A percentile compares a stretch with the other conserved stretches of the same genome.
These are phyloP conservation scores for Odobenus rosmarus DNA, from an alignment of 2,113 vertebrate genomes.

Conservation along the genomic window DNA sequence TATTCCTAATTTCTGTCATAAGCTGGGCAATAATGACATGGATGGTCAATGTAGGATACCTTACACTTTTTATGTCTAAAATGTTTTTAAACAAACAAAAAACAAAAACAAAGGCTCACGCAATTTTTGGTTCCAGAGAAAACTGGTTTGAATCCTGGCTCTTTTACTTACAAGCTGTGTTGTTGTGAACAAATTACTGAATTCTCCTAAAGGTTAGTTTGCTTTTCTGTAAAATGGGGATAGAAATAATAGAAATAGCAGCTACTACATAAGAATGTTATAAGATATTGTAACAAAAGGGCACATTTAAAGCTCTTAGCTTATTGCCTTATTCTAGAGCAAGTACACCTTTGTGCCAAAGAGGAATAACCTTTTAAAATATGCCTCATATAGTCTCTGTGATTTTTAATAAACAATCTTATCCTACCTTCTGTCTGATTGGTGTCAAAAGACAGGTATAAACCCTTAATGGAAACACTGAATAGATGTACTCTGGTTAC, in stretches of 20 bases:
- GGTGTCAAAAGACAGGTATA: not conserved
- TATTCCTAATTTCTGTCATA: not conserved
- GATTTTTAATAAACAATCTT: slow-evolving; percentile 11
- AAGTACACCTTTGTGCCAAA: not conserved
- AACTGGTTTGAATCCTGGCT: not conserved
- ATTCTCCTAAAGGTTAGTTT: not conserved
- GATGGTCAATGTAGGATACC: not conserved
- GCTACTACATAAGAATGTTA: not conserved
- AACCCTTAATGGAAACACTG: not conserved
- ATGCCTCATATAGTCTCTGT: not conserved
- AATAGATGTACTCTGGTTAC: not conserved
- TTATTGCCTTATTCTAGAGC: not conserved
- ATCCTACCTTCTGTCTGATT: not conserved
- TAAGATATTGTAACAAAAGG: not conserved
- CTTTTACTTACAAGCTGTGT: not conserved
- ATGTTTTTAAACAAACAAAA: not conserved
- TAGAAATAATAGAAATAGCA: not conserved
- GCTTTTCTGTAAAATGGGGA: not conserved
- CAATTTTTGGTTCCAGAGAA: not conserved
- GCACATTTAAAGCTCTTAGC: not conserved
- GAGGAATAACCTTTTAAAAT: slow-evolving; percentile 27
- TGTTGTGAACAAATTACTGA: not conserved
- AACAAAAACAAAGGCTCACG: not conserved
- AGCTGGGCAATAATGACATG: not conserved
- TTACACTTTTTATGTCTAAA: not conserved